Evolutionary conservation across 2,888 invertebrate species (phyloP).

Genomic region (Scaptodrosophila latifasciaeformis): DNA sequence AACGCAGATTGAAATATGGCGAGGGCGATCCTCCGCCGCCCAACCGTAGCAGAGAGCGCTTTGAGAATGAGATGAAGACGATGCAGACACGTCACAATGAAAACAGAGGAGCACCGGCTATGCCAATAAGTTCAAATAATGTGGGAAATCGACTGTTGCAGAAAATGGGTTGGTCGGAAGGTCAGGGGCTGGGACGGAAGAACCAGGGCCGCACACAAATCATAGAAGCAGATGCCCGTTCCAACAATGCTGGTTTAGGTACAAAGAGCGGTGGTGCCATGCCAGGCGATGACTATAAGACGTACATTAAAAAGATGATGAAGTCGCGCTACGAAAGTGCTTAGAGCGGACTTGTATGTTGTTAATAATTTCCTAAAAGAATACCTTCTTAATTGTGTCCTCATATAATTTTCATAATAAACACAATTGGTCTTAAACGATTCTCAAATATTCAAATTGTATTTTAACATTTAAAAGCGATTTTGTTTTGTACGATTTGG

Average conservation of each 20-base stretch:
- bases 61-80: slow-evolving; percentile 78
- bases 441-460: too few relatives aligned
- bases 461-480: too few relatives aligned
- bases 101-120: slow-evolving; percentile 62
- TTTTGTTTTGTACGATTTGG: too few relatives aligned
- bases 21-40: slow-evolving; percentile 84
- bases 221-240: slow-evolving; percentile 81
- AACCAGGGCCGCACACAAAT: slow-evolving; percentile 96
- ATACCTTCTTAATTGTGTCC: too few relatives aligned
- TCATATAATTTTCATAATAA: too few relatives aligned
- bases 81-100: slow-evolving; percentile 72
- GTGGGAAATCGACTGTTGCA: slow-evolving; percentile 96
- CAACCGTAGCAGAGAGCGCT: slow-evolving; percentile 84
- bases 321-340: slow-evolving; percentile 74
- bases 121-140: slow-evolving; percentile 86
- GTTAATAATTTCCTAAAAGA: background rate
- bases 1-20: slow-evolving; percentile 94
- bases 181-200: slow-evolving; percentile 93
- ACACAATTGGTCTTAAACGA: too few relatives aligned
- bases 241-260: slow-evolving; percentile 89
- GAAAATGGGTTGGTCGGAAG: slow-evolving; percentile 99
- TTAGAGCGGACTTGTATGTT: slow-evolving; percentile 30
- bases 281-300: slow-evolving; percentile 74
- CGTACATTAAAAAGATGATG: slow-evolving; percentile 76
- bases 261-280: slow-evolving; percentile 77